Conservation (phyloP, 2,113 vertebrate species). For the Perccottus glenii region DNA sequence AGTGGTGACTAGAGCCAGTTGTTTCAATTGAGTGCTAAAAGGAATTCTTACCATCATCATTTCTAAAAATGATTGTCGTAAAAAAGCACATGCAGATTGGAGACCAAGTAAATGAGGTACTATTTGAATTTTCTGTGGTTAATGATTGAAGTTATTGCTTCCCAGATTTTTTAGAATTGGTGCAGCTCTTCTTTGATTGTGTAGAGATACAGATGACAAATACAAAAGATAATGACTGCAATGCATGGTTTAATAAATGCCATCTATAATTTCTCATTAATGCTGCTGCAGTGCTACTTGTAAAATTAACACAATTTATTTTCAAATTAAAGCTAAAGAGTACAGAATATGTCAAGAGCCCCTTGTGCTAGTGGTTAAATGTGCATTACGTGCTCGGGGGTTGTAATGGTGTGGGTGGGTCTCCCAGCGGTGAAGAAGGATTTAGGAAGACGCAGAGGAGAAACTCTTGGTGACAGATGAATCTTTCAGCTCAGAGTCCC, state of each 20-base stretch:
- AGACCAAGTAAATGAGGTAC: constrained; percentile 24
- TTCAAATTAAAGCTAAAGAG: constrained; percentile 1
- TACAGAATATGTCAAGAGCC: constrained; percentile 15
- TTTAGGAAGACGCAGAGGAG: constrained; percentile 58
- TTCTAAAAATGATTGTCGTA: constrained; percentile 37
- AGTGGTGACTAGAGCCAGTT: constrained; percentile 41
- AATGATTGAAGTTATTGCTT: constrained; percentile 22
- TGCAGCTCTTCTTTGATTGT: constrained; percentile 1
- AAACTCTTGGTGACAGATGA: constrained; percentile 59
- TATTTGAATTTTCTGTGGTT: neutral
- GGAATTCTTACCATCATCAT: constrained; percentile 44
- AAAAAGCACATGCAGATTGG: constrained; percentile 24
- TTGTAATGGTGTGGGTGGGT: constrained; percentile 39
- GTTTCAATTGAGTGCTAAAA: constrained; percentile 54
- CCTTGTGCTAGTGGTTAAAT: constrained; percentile 32
- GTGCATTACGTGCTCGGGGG: constrained; percentile 24
- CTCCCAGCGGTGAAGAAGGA: constrained; percentile 51
- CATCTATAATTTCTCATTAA: constrained; percentile 23
- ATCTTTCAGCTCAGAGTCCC: constrained; percentile 56
- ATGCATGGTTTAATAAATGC: constrained; percentile 14
- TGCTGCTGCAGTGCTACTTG: neutral
- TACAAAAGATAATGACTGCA: constrained; percentile 23
- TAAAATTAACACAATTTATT: constrained; percentile 7
- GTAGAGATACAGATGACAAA: constrained; percentile 23
- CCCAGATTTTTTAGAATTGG: neutral